A percentile compares a stretch with the other conserved stretches of the same genome.
Evolutionary conservation across 2,113 vertebrate species (phyloP).

Genomic region (Thinocorus orbignyianus): DNA sequence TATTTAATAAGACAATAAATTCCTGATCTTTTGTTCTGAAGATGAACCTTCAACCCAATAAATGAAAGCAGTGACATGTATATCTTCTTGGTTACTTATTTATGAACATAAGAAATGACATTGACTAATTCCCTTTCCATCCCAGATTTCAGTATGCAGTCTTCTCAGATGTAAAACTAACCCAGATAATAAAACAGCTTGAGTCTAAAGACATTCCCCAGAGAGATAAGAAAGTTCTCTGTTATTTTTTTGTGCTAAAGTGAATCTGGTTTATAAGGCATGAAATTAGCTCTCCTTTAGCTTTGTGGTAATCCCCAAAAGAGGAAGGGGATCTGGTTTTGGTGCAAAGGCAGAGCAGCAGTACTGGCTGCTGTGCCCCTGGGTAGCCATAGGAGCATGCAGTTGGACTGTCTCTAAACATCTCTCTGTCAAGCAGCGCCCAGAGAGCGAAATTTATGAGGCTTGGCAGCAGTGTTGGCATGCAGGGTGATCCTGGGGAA

Average conservation of each 20-base stretch:
- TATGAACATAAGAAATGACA: conserved; percentile 21
- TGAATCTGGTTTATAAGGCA: background rate
- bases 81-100: conserved; percentile 47
- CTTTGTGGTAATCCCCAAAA: background rate
- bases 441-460: conserved; percentile 30
- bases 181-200: conserved; percentile 29
- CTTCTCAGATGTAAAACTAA: conserved; percentile 42
- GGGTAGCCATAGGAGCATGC: background rate
- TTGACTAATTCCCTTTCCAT: background rate
- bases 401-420: background rate
- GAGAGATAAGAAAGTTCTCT: conserved; percentile 9
- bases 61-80: background rate
- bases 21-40: background rate
- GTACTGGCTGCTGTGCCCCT: conserved; percentile 7
- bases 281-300: background rate
- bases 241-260: background rate
- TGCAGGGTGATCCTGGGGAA: fast-evolving
- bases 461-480: conserved; percentile 34
- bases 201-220: background rate
- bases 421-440: fast-evolving
- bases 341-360: background rate
- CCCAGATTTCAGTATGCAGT: conserved; percentile 34
- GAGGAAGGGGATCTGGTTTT: background rate
- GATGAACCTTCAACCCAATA: background rate
- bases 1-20: conserved; percentile 44